These are phyloP conservation scores for Apis mellifera DNA, from an alignment of 1,140 invertebrate genomes.

Conservation along the genomic window Amel_HAv3.1 CM009932.2:5703001-5703500, in stretches of 20 bases:
- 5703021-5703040: constrained; percentile 9
- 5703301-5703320: background rate
- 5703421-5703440: background rate
- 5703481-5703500: background rate
- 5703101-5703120: background rate
- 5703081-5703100: background rate
- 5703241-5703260: too few relatives aligned
- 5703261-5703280: too few relatives aligned
- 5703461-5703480: constrained; percentile 16
- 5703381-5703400: background rate
- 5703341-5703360: background rate
- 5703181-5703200: too few relatives aligned
- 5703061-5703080: constrained; percentile 12
- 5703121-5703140: background rate
- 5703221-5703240: too few relatives aligned
- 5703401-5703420: background rate
- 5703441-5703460: background rate
- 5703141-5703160: background rate
- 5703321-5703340: background rate
- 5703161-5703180: too few relatives aligned
- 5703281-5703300: too few relatives aligned
- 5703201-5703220: background rate
- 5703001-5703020: constrained; percentile 12
- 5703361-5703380: too few relatives aligned
- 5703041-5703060: constrained; percentile 5